Percentiles rank a stretch among this genome's conserved stretches.
Conservation (phyloP, 2,113 vertebrate genomes). For the Podocnemis expansa region DNA sequence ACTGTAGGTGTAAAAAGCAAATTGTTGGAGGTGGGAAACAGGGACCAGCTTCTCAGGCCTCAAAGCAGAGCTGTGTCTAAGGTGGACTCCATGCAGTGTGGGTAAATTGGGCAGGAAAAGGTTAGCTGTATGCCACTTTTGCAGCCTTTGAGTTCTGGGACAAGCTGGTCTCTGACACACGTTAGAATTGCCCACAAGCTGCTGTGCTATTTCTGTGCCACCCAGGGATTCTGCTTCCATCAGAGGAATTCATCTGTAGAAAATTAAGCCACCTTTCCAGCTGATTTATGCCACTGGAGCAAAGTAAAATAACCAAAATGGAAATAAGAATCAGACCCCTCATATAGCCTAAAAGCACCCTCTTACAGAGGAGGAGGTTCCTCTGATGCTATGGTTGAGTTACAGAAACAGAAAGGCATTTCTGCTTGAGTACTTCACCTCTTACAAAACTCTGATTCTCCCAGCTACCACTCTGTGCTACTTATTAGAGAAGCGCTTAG, state of each 20-base stretch:
- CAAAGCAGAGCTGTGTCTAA: not conserved
- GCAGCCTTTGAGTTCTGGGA: not conserved
- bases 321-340: not conserved
- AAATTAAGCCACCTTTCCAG: not conserved
- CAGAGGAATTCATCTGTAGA: not conserved
- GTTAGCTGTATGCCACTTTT: not conserved
- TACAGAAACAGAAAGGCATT: not conserved
- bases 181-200: not conserved
- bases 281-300: not conserved
- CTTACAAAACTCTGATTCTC: not conserved
- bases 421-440: not conserved
- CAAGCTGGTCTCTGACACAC: not conserved
- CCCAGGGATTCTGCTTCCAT: not conserved
- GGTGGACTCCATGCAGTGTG: not conserved
- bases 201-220: accelerated
- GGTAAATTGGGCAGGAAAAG: not conserved
- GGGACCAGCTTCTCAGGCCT: not conserved
- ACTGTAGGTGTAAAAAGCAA: not conserved
- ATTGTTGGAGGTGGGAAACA: not conserved
- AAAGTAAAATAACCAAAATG: not conserved
- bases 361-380: not conserved
- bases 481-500: not conserved
- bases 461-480: not conserved
- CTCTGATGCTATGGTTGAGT: not conserved
- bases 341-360: not conserved